Base-by-base conservation (phyloP, 1,140 invertebrate genomes). In the Hycleus phaleratus region DNA sequence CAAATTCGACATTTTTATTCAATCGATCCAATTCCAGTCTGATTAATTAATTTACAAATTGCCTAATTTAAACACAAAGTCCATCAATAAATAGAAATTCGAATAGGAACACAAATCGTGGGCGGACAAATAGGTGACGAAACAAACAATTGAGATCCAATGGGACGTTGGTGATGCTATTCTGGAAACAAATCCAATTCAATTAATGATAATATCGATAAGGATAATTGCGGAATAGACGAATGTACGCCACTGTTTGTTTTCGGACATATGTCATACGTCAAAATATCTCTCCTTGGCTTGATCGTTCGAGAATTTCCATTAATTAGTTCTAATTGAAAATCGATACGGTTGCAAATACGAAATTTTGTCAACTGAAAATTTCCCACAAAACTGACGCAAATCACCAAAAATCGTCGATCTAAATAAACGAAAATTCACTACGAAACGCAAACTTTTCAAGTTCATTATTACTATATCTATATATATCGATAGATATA, bases 231-330 rank as follows among this genome's bases (percentile, higher is more conserved):
- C 26, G 18, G 50, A 49, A 39, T 18, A 4, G 43, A 24, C 46
- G 11, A 39, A 18, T 50, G 51, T 43, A 58, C 56, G 56, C 48
- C 56, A 50, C 56, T 58, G 56, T 7, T 42, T 42, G 3, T 42
- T 42, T n/a, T 46, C n/a, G 18, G 18, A 26, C n/a, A 46, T 18
- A 25, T 18, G 32, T 32, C 32, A 46, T n/a, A 24, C n/a, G 18
- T 25, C 12, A 26, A 46, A 10, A 24, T 42, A 42, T 11, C 4
- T 42, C 9, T 11, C 40, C 11, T 25, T 46, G 8, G 7, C 0
- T n/a, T 26, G 25, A 11, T 46, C 8, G 1, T 10, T 4, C 9
- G 11, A 42, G 3, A 42, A 42, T n/a, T 42, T 7, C 9, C 4
- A 42, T 42, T 42, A n/a, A n/a, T 42, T 42, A 5, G 10, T 32